These are phyloP conservation scores for Pinna nobilis DNA, from an alignment of 1,140 invertebrate species.

Conservation along the genomic window DNA sequence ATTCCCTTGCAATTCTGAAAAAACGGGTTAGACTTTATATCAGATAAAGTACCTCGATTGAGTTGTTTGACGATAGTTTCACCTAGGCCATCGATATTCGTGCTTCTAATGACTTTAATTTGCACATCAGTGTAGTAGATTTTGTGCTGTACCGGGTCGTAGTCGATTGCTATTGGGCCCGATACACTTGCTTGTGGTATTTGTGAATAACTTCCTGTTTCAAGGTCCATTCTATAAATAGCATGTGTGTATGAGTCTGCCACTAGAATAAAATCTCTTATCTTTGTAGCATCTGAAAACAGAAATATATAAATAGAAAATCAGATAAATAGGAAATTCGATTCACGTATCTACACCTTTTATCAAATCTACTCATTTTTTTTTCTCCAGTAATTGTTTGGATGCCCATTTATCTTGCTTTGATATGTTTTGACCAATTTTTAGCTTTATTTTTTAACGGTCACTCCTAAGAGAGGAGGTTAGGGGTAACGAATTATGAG, in stretches of 20 bases:
- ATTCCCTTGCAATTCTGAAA: not conserved
- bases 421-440: no score
- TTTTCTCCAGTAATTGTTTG: no score
- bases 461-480: no score
- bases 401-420: no score
- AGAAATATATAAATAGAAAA: not conserved
- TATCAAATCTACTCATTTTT: no score
- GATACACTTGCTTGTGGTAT: slow-evolving; percentile 36
- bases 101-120: slow-evolving; percentile 41
- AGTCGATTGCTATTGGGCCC: slow-evolving; percentile 52
- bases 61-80: slow-evolving; percentile 36
- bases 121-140: slow-evolving; percentile 51
- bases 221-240: slow-evolving; percentile 52
- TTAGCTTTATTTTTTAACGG: no score
- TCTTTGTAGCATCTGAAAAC: not conserved
- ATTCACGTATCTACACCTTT: no score
- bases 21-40: not conserved
- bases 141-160: slow-evolving; percentile 34
- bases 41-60: slow-evolving; percentile 15
- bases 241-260: slow-evolving; percentile 42
- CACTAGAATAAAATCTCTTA: slow-evolving; percentile 40
- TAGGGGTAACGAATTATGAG: no score
- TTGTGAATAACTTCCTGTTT: slow-evolving; percentile 44
- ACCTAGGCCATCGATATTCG: slow-evolving; percentile 34
- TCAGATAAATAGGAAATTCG: not conserved